Conservation (phyloP, 2,797 vertebrate species). For the Morelia viridis region DNA sequence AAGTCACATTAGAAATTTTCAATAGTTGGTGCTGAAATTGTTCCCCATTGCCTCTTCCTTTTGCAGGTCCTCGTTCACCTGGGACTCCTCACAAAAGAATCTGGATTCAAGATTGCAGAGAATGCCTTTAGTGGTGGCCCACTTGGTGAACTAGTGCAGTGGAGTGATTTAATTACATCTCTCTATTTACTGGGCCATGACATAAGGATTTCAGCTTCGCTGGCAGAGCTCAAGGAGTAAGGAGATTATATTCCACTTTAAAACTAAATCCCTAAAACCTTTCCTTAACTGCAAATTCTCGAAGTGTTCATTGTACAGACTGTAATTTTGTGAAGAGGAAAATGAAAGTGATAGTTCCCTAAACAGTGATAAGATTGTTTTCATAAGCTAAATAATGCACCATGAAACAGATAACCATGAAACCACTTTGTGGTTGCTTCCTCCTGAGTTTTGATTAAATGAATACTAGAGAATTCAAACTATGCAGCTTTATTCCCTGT, state of each 20-base stretch:
- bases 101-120: slow-evolving; percentile 98
- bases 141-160: slow-evolving; percentile 96
- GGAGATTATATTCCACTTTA: slow-evolving; percentile 79
- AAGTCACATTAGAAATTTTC: neutral
- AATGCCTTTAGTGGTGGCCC: slow-evolving; percentile 98
- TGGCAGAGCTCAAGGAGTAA: slow-evolving; percentile 99
- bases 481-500: slow-evolving; percentile 69
- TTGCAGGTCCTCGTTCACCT: slow-evolving; percentile 92
- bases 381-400: slow-evolving; percentile 71
- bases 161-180: slow-evolving; percentile 99
- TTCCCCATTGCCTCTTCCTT: slow-evolving; percentile 14
- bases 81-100: slow-evolving; percentile 97
- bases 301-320: slow-evolving; percentile 64
- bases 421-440: slow-evolving; percentile 72
- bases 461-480: slow-evolving; percentile 68
- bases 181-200: slow-evolving; percentile 98
- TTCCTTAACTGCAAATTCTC: slow-evolving; percentile 63
- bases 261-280: slow-evolving; percentile 64
- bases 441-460: slow-evolving; percentile 70
- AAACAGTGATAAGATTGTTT: slow-evolving; percentile 77
- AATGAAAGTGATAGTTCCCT: slow-evolving; percentile 74
- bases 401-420: slow-evolving; percentile 72
- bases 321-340: slow-evolving; percentile 71
- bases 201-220: slow-evolving; percentile 95
- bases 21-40: neutral